Conservation (phyloP, 2,113 vertebrate species). For the Salvelinus sp. region DNA sequence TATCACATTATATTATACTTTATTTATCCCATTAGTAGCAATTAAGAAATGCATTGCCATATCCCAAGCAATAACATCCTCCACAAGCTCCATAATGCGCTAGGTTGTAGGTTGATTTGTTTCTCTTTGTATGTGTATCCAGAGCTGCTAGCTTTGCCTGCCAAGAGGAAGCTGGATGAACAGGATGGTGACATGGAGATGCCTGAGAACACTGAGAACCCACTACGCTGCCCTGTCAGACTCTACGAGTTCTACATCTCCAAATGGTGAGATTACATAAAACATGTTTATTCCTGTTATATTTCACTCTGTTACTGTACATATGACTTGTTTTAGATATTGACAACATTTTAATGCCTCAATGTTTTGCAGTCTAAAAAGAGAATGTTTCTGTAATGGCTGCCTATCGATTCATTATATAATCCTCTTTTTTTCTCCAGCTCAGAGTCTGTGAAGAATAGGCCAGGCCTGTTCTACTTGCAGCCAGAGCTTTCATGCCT, state of each 20-base stretch:
- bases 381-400: neutral
- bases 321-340: too few relatives aligned
- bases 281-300: neutral
- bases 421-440: slow-evolving; percentile 65
- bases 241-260: slow-evolving; percentile 98
- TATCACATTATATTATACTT: too few relatives aligned
- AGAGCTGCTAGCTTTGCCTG: slow-evolving; percentile 51
- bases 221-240: slow-evolving; percentile 89
- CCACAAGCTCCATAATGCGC: too few relatives aligned
- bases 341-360: too few relatives aligned
- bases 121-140: neutral
- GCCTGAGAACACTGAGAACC: slow-evolving; percentile 87
- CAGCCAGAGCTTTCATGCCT: slow-evolving; percentile 86
- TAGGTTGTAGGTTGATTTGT: neutral
- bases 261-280: slow-evolving; percentile 83
- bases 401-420: neutral
- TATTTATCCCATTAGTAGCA: too few relatives aligned
- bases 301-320: neutral
- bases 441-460: slow-evolving; percentile 87
- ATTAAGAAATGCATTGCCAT: too few relatives aligned
- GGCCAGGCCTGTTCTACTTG: slow-evolving; percentile 88
- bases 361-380: too few relatives aligned
- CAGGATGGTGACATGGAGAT: slow-evolving; percentile 77
- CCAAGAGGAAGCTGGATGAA: slow-evolving; percentile 81
- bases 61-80: too few relatives aligned